These are phyloP conservation scores for Ferrisia virgata DNA, from an alignment of 2,888 invertebrate species.

Conservation along the genomic window DNA sequence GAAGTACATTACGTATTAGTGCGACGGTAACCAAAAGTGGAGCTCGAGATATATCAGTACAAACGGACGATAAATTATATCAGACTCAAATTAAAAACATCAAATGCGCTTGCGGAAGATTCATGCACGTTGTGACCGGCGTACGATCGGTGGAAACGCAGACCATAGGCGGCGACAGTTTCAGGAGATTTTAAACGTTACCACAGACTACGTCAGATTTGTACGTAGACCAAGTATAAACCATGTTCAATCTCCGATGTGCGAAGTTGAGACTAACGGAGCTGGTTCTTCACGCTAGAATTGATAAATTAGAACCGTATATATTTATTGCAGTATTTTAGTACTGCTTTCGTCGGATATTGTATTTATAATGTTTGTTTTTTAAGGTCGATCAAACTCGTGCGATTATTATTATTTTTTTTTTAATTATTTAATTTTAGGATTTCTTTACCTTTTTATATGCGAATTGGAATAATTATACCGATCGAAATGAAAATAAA, in stretches of 20 bases:
- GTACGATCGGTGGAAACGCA: slow-evolving; percentile 3
- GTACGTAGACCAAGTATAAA: too few relatives aligned
- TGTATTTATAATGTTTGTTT: too few relatives aligned
- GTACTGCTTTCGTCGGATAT: too few relatives aligned
- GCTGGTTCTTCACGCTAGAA: neutral
- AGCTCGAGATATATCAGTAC: neutral
- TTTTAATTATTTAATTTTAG: neutral
- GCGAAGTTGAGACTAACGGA: neutral
- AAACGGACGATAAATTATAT: slow-evolving; percentile 35
- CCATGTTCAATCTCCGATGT: neutral
- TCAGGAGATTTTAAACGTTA: neutral
- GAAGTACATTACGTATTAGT: neutral
- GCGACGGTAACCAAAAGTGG: neutral
- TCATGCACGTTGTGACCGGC: neutral
- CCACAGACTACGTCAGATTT: too few relatives aligned
- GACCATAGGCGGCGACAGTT: neutral
- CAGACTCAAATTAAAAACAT: slow-evolving; percentile 10
- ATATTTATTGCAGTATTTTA: too few relatives aligned
- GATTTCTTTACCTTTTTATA: neutral
- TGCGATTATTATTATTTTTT: too few relatives aligned
- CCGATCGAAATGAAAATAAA: neutral
- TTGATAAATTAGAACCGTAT: too few relatives aligned
- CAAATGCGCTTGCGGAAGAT: slow-evolving; percentile 34
- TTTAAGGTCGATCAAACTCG: too few relatives aligned
- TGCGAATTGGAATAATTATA: neutral